A percentile compares a stretch with the other conserved stretches of the same genome.
Evolutionary conservation across 2,113 vertebrate species (phyloP).

Genomic region (Catharus bicknelli): DNA sequence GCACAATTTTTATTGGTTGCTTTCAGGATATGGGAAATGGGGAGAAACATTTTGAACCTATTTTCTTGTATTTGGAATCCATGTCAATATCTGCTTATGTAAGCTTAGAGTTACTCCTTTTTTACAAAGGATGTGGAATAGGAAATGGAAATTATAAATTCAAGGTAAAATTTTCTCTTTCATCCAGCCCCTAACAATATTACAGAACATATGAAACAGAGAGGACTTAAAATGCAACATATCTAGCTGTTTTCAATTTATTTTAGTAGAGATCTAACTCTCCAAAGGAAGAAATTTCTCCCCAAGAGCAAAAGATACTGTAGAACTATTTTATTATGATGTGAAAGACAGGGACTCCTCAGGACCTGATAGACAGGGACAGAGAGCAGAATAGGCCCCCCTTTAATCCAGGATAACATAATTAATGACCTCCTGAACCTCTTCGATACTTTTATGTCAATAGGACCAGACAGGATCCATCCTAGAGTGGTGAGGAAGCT

Average conservation of each 20-base stretch:
- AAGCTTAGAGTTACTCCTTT: neutral
- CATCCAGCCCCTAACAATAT: neutral
- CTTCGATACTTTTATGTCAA: too few relatives aligned
- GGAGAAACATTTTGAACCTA: neutral
- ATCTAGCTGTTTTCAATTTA: neutral
- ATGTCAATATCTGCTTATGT: neutral
- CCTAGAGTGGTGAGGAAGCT: neutral
- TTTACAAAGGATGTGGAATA: neutral
- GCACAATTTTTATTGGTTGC: neutral
- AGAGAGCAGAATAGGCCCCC: neutral
- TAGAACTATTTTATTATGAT: neutral
- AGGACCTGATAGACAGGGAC: too few relatives aligned
- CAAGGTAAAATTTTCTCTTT: conserved; percentile 16
- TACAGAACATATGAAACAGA: neutral
- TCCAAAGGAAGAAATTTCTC: neutral
- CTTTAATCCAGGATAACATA: too few relatives aligned
- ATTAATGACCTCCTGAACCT: neutral
- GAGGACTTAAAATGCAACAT: neutral
- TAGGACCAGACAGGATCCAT: neutral
- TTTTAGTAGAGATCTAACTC: neutral
- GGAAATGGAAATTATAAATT: neutral
- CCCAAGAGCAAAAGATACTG: neutral
- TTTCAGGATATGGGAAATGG: neutral
- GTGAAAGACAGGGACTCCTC: neutral
- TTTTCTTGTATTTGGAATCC: neutral